These are phyloP conservation scores for Habrosyne pyritoides DNA, from an alignment of 2,888 invertebrate genomes.

Conservation along the genomic window DNA sequence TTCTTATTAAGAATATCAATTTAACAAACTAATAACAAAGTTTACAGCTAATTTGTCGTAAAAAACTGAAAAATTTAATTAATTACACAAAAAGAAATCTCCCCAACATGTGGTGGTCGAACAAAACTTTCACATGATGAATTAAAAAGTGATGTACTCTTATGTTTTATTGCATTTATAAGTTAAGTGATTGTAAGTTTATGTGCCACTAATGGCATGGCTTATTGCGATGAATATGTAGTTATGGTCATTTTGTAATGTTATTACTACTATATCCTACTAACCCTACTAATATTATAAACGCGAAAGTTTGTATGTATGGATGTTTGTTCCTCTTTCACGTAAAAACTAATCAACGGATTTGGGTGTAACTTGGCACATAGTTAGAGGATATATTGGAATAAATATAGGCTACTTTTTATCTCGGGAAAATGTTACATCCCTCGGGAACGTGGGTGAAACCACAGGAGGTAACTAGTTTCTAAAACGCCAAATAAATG, in stretches of 20 bases:
- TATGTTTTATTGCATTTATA: slow-evolving; percentile 7
- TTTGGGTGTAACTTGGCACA: too few species aligned
- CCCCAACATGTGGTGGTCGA: not conserved
- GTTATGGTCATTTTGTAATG: not conserved
- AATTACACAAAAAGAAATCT: slow-evolving; percentile 7
- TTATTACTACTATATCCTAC: not conserved
- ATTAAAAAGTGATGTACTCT: slow-evolving; percentile 6
- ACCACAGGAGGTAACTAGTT: too few species aligned
- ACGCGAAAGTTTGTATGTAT: too few species aligned
- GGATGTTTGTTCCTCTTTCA: too few species aligned
- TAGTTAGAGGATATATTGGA: too few species aligned
- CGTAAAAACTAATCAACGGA: too few species aligned
- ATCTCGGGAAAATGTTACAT: too few species aligned
- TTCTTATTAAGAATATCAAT: not conserved
- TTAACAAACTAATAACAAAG: not conserved
- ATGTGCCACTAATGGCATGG: not conserved
- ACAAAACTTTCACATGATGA: slow-evolving; percentile 2
- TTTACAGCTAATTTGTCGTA: not conserved
- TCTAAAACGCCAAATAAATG: too few species aligned
- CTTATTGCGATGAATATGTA: not conserved
- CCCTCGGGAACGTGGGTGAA: too few species aligned
- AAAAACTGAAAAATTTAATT: not conserved
- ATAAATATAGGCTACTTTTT: too few species aligned
- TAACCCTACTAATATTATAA: not conserved
- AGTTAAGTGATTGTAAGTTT: slow-evolving; percentile 2